Base-by-base conservation (phyloP, 2,113 vertebrate genomes). In the Podilymbus podiceps region DNA sequence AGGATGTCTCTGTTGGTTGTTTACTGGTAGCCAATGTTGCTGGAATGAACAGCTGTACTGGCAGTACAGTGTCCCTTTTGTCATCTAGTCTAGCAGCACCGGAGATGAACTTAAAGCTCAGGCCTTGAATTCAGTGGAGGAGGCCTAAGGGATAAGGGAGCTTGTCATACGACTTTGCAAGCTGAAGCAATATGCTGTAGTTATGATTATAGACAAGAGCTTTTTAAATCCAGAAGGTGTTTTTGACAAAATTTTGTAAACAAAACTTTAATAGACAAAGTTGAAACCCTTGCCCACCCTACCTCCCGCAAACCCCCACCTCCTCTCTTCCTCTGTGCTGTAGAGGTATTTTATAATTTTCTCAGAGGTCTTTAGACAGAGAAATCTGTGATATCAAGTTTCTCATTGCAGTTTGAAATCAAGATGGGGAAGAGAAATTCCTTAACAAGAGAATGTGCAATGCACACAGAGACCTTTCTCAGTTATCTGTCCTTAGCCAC, bases 1-100 rank as follows among this genome's bases (percentile, higher is more conserved):
- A 97, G 91, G 95, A 64, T 6, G 4, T 64, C 93, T 94, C 93
- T 95, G 95, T 93, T 58, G 27, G 80, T 44, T 89, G 93, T 90
- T 97, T 95, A 77, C 85, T 52, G 55, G 88, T 64, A 90, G 69
- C 91, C 88, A 67, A 56, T 52, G 67, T 88, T 75, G 11, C 71
- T 93, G 95, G 73, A 91, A 86, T 82, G 93, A 97, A 96, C 89
- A 97, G 94, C 95, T 97, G 95, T 67, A 79, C 59, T 66, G 55
- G 38, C 20, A 88, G 42, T 42, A 98, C 83, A 98, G 95, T 88
- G 92, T 74, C n/a, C 52, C 94, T 85, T 97, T 97, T 98, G 96
- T 98, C 83, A 80, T 24, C 81, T 56, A 25, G 53, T 72, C 91
- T 58, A 78, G 83, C 79, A 89, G 94, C 31, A 40, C 55, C 91